A percentile compares a stretch with the other conserved stretches of the same genome.
Conservation (phyloP, 2,113 vertebrate species). For the Shinisaurus crocodilurus region DNA sequence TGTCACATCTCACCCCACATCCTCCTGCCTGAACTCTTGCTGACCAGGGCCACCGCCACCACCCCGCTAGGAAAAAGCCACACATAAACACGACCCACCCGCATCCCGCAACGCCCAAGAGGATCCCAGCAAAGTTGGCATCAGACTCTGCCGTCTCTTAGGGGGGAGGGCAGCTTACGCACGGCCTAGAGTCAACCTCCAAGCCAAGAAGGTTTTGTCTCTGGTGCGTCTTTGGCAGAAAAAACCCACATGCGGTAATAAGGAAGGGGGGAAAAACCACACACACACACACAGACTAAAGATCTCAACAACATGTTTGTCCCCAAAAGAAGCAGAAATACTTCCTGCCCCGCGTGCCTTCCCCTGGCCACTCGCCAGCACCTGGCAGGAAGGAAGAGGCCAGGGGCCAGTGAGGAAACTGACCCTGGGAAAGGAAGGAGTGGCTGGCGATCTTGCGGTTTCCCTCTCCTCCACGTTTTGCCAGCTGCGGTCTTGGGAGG, state of each 20-base stretch:
- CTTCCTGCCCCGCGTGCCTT: slow-evolving; percentile 46
- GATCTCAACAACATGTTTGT: slow-evolving; percentile 39
- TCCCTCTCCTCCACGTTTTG: background rate
- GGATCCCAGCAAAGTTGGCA: background rate
- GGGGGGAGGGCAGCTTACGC: background rate
- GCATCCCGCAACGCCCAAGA: fast-evolving
- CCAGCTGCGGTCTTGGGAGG: background rate
- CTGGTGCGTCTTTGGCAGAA: slow-evolving; percentile 7
- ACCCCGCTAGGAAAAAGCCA: background rate
- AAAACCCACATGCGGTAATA: background rate
- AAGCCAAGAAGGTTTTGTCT: background rate
- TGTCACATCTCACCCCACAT: background rate
- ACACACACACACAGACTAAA: background rate
- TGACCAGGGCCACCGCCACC: background rate
- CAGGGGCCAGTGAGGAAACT: background rate
- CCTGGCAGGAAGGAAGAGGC: slow-evolving; percentile 63
- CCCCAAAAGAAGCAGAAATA: slow-evolving; percentile 11
- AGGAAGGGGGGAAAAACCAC: background rate
- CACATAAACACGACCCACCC: background rate
- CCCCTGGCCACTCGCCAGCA: slow-evolving; percentile 45
- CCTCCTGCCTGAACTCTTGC: background rate
- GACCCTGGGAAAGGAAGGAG: slow-evolving; percentile 61
- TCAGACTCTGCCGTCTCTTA: background rate
- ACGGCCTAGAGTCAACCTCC: background rate
- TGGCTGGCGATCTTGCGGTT: background rate